Conservation (phyloP, 2,888 invertebrate genomes). For the Merodon equestris region DNA sequence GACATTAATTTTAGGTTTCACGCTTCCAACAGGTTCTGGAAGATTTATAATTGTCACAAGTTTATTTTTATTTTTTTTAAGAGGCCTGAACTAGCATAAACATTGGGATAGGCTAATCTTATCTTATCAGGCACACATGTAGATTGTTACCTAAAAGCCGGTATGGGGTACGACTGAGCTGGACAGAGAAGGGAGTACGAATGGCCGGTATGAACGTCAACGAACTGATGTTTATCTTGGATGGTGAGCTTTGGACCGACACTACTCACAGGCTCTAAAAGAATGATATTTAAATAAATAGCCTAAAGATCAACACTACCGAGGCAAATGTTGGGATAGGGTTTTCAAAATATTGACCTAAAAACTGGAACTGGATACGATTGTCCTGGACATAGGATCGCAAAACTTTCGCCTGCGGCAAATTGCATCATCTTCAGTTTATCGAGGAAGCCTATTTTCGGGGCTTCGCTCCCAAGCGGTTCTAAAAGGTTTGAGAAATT, state of each 20-base stretch:
- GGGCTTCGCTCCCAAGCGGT: constrained; percentile 59
- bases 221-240: constrained; percentile 78
- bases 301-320: no score
- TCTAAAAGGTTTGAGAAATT: constrained; percentile 29
- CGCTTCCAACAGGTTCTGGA: constrained; percentile 80
- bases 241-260: constrained; percentile 82
- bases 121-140: constrained; percentile 1
- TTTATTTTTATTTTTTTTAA: no score
- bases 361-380: constrained; percentile 86
- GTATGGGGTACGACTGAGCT: constrained; percentile 84
- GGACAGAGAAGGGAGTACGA: constrained; percentile 84
- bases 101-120: constrained; percentile 57
- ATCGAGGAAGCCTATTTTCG: constrained; percentile 56
- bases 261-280: constrained; percentile 79
- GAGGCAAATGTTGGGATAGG: constrained; percentile 57
- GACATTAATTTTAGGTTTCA: constrained; percentile 84
- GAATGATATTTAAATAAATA: constrained; percentile 24
- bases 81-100: constrained; percentile 22
- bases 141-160: constrained; percentile 65
- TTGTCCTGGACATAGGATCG: constrained; percentile 84
- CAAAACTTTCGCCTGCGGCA: constrained; percentile 48
- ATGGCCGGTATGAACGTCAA: constrained; percentile 72
- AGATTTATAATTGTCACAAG: constrained; percentile 26
- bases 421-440: constrained; percentile 64
- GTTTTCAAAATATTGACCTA: constrained; percentile 80